These are phyloP conservation scores for Epiblema foenella DNA, from an alignment of 2,888 invertebrate genomes.

Conservation along the genomic window DNA sequence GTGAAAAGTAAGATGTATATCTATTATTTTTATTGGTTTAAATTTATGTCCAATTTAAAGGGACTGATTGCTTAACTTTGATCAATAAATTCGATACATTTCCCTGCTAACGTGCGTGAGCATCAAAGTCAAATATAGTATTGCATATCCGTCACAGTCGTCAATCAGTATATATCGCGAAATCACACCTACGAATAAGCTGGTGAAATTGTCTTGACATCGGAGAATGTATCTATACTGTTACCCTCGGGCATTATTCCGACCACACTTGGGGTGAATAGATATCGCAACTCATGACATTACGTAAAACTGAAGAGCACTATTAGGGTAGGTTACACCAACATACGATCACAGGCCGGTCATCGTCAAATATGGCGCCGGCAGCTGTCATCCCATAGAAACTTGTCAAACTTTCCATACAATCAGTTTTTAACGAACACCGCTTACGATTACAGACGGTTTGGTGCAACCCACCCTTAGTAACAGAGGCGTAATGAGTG, in stretches of 20 bases:
- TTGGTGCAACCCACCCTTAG: no score
- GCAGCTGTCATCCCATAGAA: no score
- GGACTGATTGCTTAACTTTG: neutral
- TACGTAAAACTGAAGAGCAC: no score
- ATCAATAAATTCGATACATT: neutral
- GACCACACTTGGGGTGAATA: neutral
- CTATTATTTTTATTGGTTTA: neutral
- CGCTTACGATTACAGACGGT: no score
- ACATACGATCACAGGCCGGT: no score
- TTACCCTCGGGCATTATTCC: neutral
- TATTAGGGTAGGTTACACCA: no score
- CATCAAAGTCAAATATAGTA: neutral
- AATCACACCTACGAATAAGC: slow-evolving; percentile 15
- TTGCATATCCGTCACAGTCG: neutral
- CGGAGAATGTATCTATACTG: neutral
- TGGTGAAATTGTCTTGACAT: slow-evolving; percentile 2
- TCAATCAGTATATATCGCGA: neutral
- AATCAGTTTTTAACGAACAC: no score
- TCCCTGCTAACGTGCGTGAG: neutral
- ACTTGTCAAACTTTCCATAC: no score
- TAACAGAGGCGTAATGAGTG: no score
- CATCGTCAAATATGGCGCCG: no score
- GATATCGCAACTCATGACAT: no score
- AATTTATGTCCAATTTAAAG: neutral
- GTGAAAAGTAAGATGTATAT: neutral